Conservation (phyloP, 1,140 invertebrate genomes). For the Idris sp. region DNA sequence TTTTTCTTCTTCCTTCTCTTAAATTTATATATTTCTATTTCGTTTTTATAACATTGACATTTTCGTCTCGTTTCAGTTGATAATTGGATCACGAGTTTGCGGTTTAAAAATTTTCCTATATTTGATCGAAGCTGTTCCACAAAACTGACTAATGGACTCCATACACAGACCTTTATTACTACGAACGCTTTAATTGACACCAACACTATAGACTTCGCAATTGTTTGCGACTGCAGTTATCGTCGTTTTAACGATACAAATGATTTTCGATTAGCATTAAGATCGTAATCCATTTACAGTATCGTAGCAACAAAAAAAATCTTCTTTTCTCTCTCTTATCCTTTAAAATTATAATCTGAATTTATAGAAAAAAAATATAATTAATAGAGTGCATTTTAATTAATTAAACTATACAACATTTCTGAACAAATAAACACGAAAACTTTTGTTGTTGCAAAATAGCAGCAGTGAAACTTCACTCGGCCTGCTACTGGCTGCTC, state of each 20-base stretch:
- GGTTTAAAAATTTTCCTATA: slow-evolving; percentile 30
- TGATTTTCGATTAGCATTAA: slow-evolving; percentile 39
- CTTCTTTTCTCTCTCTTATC: too few relatives aligned
- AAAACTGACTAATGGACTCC: slow-evolving; percentile 44
- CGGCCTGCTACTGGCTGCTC: neutral
- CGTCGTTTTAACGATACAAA: slow-evolving; percentile 43
- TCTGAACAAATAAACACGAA: neutral
- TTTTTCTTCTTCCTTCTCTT: too few relatives aligned
- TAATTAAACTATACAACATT: too few relatives aligned
- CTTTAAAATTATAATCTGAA: too few relatives aligned
- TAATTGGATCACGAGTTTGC: slow-evolving; percentile 10
- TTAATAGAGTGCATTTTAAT: too few relatives aligned
- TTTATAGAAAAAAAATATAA: too few relatives aligned
- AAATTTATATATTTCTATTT: too few relatives aligned
- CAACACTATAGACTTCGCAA: slow-evolving; percentile 30
- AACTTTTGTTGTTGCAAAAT: too few relatives aligned
- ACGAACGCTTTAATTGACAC: slow-evolving; percentile 46
- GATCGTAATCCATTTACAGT: slow-evolving; percentile 32
- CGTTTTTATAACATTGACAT: slow-evolving; percentile 21
- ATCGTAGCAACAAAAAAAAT: neutral
- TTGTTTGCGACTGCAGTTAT: slow-evolving; percentile 53
- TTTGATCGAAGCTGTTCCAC: slow-evolving; percentile 19
- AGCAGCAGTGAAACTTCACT: neutral
- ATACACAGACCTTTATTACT: slow-evolving; percentile 41
- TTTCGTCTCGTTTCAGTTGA: slow-evolving; percentile 24